phyloP scores from a whole-genome alignment of 2,888 invertebrate species.

The Sinotaia quadrata region DNA sequence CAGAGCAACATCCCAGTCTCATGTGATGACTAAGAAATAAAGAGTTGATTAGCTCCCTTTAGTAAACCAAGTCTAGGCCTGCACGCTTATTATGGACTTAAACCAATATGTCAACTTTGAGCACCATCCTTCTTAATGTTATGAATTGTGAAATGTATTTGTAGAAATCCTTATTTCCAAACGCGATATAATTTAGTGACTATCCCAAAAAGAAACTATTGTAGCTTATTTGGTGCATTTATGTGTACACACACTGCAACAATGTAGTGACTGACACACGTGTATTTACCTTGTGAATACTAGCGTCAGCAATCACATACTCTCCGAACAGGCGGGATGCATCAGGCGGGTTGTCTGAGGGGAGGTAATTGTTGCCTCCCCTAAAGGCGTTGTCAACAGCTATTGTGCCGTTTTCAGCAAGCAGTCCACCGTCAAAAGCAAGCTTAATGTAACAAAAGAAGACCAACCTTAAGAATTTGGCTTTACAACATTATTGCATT shows the following conservation, averaged over 20 bases:
- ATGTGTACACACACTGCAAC: not conserved
- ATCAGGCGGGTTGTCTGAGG: slow-evolving; percentile 10
- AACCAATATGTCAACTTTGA: too few species aligned
- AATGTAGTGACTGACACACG: too few species aligned
- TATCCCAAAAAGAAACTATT: too few species aligned
- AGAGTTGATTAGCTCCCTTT: too few species aligned
- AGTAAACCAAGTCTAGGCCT: too few species aligned
- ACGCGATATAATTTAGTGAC: too few species aligned
- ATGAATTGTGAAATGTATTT: too few species aligned
- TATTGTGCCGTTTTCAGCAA: slow-evolving; percentile 40
- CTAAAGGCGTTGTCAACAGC: slow-evolving; percentile 44
- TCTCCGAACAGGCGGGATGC: slow-evolving; percentile 33
- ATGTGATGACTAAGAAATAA: not conserved
- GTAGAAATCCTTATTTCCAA: too few species aligned
- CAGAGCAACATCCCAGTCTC: not conserved
- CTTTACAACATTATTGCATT: not conserved
- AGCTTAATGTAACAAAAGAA: slow-evolving; percentile 23
- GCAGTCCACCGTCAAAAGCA: slow-evolving; percentile 35
- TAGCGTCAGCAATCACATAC: slow-evolving; percentile 29
- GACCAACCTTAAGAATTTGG: not conserved
- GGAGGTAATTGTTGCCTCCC: slow-evolving; percentile 33
- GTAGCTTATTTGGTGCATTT: not conserved
- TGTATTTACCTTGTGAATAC: slow-evolving; percentile 32
- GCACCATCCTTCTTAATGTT: too few species aligned
- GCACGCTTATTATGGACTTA: too few species aligned